Base-by-base conservation (phyloP, 2,888 invertebrate species). In the Choreutis nemorana region DNA sequence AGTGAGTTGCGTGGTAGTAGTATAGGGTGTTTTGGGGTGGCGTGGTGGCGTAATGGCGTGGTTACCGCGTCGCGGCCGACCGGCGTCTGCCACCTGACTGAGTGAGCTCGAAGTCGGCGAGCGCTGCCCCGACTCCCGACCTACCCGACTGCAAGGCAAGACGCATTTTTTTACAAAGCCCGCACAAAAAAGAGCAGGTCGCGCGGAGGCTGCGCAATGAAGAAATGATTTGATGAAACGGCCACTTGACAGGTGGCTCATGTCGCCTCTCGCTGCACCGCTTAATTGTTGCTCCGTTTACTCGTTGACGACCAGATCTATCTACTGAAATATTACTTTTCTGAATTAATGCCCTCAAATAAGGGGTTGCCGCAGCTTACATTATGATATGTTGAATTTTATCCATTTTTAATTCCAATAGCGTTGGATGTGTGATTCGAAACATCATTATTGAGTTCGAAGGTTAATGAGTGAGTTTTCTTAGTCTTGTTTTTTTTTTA, bases 151-250 rank as follows among this genome's bases (percentile, higher is more conserved):
- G 50, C 58, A 62, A 50, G 56, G 60, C 55, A 63, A 57, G 66
- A 67, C 64, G 65, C 58, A 59, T 41, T 46, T 68, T 68, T 66
- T 75, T 70, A 47, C 59, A 62, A 72, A 71, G 66, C 61, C 46
- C 44, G 63, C 56, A 26, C 12, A 23, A 73, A 75, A 59, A 71
- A 66, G 50, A 55, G 59, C 61, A 64, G 62, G 62, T 67, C 57
- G 55, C 46, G 50, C 49, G 55, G 71, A 75, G 70, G 62, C 71
- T 75, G 73, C 59, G 59, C 58, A 55, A 62, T 72, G 68, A 72
- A 72, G 70, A 72, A 72, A 77, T 73, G 75, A 77, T 78, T 78
- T 77, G 73, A 75, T 72, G 66, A 70, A 75, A 71, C 66, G 57
- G 54, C 61, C 56, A 56, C 61, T 64, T 68, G 77, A 75, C 75